Conservation (phyloP, 2,797 vertebrate genomes). For the Echeneis naucrates region DNA sequence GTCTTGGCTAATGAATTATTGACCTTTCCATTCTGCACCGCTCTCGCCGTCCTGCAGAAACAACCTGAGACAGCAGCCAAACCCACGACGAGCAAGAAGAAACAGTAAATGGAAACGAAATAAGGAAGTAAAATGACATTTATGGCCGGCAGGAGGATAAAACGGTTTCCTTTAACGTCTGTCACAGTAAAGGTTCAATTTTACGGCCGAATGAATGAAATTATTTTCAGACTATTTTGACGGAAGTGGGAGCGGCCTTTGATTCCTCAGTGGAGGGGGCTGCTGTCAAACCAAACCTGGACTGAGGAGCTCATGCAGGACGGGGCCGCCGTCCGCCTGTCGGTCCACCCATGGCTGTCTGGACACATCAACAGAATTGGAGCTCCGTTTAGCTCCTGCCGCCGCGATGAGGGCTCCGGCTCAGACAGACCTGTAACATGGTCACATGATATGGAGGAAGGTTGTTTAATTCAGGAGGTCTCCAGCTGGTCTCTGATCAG, state of each 20-base stretch:
- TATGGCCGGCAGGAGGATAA: constrained; percentile 32
- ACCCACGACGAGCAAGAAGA: constrained; percentile 34
- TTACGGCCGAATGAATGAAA: not conserved
- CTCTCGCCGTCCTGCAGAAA: constrained; percentile 45
- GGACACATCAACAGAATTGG: constrained; percentile 36
- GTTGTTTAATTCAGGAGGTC: no score
- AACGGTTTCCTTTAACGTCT: constrained; percentile 25
- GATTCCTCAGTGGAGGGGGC: constrained; percentile 13
- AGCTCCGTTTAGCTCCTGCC: constrained; percentile 30
- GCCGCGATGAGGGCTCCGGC: not conserved
- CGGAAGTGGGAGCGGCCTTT: constrained; percentile 24
- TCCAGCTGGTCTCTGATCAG: no score
- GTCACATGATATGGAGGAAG: not conserved
- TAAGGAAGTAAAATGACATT: constrained; percentile 44
- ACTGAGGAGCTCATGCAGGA: constrained; percentile 14
- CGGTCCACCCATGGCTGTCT: constrained; percentile 41
- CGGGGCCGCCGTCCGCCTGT: constrained; percentile 26
- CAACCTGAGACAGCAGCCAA: constrained; percentile 57
- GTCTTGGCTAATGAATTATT: constrained; percentile 62
- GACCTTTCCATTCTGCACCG: constrained; percentile 41
- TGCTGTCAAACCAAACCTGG: constrained; percentile 35
- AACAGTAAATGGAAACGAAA: constrained; percentile 64
- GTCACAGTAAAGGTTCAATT: constrained; percentile 2
- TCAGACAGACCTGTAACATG: constrained; percentile 26
- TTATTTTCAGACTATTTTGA: no score